Evolutionary conservation across 2,797 vertebrate species (phyloP), one percentile per base, ranked within the genome.

Genomic region (Ctenopoma kingsleyae): DNA sequence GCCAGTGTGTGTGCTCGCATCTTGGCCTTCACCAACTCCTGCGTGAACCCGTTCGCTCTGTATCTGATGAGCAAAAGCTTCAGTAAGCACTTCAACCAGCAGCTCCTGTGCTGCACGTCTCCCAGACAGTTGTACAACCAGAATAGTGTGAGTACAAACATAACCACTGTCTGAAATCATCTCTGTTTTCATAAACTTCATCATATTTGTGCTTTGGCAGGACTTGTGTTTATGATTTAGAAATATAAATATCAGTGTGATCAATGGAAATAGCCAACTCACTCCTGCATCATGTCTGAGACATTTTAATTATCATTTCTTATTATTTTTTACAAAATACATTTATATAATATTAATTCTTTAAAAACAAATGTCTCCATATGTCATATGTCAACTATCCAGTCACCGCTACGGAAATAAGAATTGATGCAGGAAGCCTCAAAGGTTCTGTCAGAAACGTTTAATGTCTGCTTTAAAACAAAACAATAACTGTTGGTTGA

Each of bases 31-130:
- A 93, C 96, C 82, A 99, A 98, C 92, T 98, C 97, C 48, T 98
- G 97, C 0, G 94, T 98, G 53, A 99, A 99, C 87, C 98, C 98
- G 0, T 98, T 99, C 47, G 97, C 97, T 30, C 95, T 99, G 63
- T 98, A 97, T 85, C 85, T 98, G 88, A 95, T 99, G 87, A 98
- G 97, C 94, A 97, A 96, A 87, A 96, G 94, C 78, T 99, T 99
- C 86, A 93, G 96, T 84, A 98, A 98, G 82, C 96, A 98, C 85
- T 98, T 99, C 92, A 96, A 96, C 82, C 92, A 92, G 66, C 96
- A 98, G 80, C 94, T 99, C 49, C 92, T 95, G 76, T 98, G 95
- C 83, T 97, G 96, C 88, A 92, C 93, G 51, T 84, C 78, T 36
- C 77, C 91, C 9, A 59, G 36, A 32, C 53, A 30, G 10, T 9